Base-by-base conservation (phyloP, 2,888 invertebrate genomes). In the Campoplex nolae region DNA sequence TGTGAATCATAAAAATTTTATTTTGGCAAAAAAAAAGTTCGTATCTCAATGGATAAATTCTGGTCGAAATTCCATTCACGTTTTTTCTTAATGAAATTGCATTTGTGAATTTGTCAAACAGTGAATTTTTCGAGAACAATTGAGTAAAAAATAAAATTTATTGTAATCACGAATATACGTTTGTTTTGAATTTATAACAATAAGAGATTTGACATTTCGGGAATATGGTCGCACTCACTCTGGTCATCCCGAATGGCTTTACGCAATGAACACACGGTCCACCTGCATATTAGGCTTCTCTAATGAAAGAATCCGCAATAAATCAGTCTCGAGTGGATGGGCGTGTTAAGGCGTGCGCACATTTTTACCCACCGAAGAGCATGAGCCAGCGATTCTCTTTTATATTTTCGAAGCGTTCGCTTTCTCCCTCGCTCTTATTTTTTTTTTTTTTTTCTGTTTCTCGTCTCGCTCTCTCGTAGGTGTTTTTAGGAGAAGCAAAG, bases 241-340 rank as follows among this genome's bases (percentile, higher is more conserved):
- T 3, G 84, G 70, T 65, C 74, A 78, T 70, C 62, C 77, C 56
- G 48, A 18, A 70, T 58, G 45, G 62, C 67, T 74, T 74, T 65
- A 62, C 77, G 77, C 81, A 78, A 84, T 28, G 56, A 74, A 28
- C 81, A 38, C 81, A 28, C 11, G 51, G 77, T 86, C 86, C 89
- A 89, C 82, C 86, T 80, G 84, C 85, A 89, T 88, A 45, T 45
- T 45, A 45, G 89, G 88, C 77, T 89, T 90, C 68, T 88, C 87
- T 38, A 88, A 89, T 90, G 89, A 89, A 90, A 90, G 90, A 89
- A 89, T 91, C 89, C 84, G 90, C 90, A 88, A 91, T 92, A 90
- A 92, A 92, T 91, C 91, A 90, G 89, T 68, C 84, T 87, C 85
- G 84, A 83, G 89, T 88, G 76, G 85, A 89, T 88, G 87, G 88